These are phyloP conservation scores for Toxotes chatareus DNA, from an alignment of 2,113 vertebrate genomes.

Conservation along the genomic window DNA sequence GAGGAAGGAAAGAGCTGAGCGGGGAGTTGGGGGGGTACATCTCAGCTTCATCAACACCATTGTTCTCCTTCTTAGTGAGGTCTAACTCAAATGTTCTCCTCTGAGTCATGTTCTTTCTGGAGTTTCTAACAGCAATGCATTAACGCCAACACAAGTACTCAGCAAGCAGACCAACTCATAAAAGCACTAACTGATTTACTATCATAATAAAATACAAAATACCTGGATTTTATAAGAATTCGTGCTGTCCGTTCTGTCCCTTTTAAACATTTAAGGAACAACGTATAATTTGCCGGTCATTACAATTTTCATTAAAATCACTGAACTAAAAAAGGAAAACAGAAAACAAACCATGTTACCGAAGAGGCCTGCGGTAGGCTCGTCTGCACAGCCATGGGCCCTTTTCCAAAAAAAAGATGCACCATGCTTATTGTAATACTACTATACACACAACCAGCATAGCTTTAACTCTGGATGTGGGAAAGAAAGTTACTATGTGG, in stretches of 20 bases:
- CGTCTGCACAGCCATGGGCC: neutral
- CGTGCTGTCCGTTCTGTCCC: neutral
- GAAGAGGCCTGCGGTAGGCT: neutral
- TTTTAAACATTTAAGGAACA: neutral
- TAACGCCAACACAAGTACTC: neutral
- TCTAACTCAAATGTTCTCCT: conserved; percentile 5
- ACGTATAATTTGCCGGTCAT: neutral
- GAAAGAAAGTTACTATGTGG: no score
- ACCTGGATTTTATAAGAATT: neutral
- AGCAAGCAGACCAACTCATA: neutral
- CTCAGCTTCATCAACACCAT: conserved; percentile 64
- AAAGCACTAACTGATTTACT: neutral
- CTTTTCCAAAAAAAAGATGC: no score
- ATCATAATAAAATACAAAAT: neutral
- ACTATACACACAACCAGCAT: no score
- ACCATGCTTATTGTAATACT: no score
- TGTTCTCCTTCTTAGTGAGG: conserved; percentile 59
- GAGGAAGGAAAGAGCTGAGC: conserved; percentile 73
- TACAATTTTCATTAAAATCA: neutral
- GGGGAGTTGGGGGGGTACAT: conserved; percentile 37
- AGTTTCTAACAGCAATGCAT: neutral
- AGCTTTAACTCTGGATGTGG: no score
- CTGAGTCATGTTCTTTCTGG: neutral
- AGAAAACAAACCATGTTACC: no score
- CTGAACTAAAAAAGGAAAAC: neutral